Evolutionary conservation across 2,888 invertebrate species (phyloP).

Genomic region (Platypus cylindrus): DNA sequence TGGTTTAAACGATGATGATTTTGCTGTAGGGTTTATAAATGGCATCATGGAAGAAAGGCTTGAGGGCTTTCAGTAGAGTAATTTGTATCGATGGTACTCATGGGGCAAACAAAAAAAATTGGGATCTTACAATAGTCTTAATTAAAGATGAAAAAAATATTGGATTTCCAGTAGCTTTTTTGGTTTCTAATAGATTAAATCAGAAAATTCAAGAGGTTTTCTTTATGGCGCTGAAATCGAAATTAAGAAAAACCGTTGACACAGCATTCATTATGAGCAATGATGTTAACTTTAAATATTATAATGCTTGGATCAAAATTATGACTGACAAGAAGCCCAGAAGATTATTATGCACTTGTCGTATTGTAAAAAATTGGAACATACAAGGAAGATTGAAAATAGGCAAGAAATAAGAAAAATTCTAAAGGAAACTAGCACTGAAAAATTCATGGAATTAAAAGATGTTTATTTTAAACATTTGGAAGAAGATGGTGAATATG

Average conservation of each 20-base stretch:
- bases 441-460: constrained; percentile 12
- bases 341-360: constrained; percentile 18
- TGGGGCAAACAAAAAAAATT: constrained; percentile 10
- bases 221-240: constrained; percentile 13
- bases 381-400: constrained; percentile 16
- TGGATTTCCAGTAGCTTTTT: constrained; percentile 15
- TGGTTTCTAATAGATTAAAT: constrained; percentile 13
- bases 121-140: constrained; percentile 11
- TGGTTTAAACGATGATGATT: constrained; percentile 13
- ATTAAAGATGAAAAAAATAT: constrained; percentile 15
- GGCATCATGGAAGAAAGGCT: constrained; percentile 14
- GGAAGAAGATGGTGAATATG: constrained; percentile 14
- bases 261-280: constrained; percentile 15
- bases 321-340: constrained; percentile 13
- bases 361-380: constrained; percentile 18
- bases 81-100: constrained; percentile 16
- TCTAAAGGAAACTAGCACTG: constrained; percentile 11
- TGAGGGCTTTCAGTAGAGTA: constrained; percentile 9
- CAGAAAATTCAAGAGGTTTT: constrained; percentile 13
- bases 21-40: constrained; percentile 15
- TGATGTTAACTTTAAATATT: constrained; percentile 13
- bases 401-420: constrained; percentile 15
- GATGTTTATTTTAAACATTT: constrained; percentile 14
- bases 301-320: constrained; percentile 13
- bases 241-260: constrained; percentile 9